These are phyloP conservation scores for Drosophila mercatorum DNA, from an alignment of 2,888 invertebrate genomes.

Conservation along the genomic window DNA sequence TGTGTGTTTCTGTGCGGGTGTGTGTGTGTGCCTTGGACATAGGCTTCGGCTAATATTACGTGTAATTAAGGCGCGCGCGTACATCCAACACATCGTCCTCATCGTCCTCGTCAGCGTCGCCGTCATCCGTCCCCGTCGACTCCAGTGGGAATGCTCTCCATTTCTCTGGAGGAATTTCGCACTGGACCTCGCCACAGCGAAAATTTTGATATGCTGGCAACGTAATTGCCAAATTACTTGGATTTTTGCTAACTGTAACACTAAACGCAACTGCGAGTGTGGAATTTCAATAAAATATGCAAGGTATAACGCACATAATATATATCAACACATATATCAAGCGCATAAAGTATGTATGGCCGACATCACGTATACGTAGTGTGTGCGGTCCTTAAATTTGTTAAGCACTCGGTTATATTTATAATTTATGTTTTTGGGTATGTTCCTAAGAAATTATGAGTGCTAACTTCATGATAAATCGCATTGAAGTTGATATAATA, in stretches of 20 bases:
- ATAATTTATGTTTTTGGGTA: conserved; percentile 14
- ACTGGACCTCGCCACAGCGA: conserved; percentile 8
- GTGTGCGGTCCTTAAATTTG: conserved; percentile 31
- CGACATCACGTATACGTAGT: conserved; percentile 53
- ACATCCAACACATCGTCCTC: conserved; percentile 18
- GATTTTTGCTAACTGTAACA: conserved; percentile 65
- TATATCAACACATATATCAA: neutral
- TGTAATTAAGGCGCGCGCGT: conserved; percentile 68
- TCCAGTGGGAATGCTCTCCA: conserved; percentile 41
- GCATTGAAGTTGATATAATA: neutral
- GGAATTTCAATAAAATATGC: conserved; percentile 80
- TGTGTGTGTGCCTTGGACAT: conserved; percentile 9
- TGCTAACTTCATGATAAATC: conserved; percentile 7
- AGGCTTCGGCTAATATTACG: conserved; percentile 62
- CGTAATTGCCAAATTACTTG: conserved; percentile 75
- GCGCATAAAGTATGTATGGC: conserved; percentile 18
- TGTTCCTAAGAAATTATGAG: neutral
- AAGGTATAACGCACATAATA: conserved; percentile 45
- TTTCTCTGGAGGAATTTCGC: conserved; percentile 37
- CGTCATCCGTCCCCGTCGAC: neutral
- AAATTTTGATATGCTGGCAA: conserved; percentile 72
- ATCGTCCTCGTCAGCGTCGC: neutral
- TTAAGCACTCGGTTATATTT: conserved; percentile 21
- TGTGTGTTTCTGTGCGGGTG: neutral
- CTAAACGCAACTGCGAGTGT: conserved; percentile 69